Evolutionary conservation across 1,140 invertebrate genomes (phyloP), one percentile per base, ranked within the genome.

Genomic region (Ceratoteleas bidentatus): DNA sequence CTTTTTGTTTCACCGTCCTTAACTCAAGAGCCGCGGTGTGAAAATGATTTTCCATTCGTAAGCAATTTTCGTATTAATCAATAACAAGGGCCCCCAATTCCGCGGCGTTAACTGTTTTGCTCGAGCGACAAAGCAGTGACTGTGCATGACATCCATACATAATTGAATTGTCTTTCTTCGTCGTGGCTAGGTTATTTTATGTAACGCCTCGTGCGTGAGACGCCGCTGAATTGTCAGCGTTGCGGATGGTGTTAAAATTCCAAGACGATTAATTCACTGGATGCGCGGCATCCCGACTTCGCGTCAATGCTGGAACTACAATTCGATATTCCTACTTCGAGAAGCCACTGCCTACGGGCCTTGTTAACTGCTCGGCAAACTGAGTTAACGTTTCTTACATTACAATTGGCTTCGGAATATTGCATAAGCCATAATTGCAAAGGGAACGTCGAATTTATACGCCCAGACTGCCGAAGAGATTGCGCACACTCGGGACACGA

Each of bases 361-460:
- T 81, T 77, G 87, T 86, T 88, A 88, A 88, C 87, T 87, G 85
- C 84, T 88, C 80, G 80, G 72, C 84, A 87, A 89, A 88, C 88
- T 87, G 84, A 89, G 86, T 89, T 89, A 87, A 84, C 83, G 85
- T 89, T 89, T 89, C 87, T 88, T 89, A 88, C 86, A 74, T 87
- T 84, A 85, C 86, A 89, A 89, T 89, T 89, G 84, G 86, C 86
- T 88, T 85, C 77, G 75, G 77, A 75, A 85, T 87, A 85, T 88
- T 85, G 86, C 84, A 82, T 85, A 85, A 83, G 77, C 83, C 81
- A 61, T 80, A 70, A 73, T 80, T 73, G 64, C 16, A 77, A 70
- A 69, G 69, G 74, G 38, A 65, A 81, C 73, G 68, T 60, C 56
- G 61, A 76, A 81, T 81, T 76, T 72, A 62, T 65, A 61, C 49